Base-by-base conservation (phyloP, 92 coral and sea anemone species). In the Umimayanthus chanpuru region DNA sequence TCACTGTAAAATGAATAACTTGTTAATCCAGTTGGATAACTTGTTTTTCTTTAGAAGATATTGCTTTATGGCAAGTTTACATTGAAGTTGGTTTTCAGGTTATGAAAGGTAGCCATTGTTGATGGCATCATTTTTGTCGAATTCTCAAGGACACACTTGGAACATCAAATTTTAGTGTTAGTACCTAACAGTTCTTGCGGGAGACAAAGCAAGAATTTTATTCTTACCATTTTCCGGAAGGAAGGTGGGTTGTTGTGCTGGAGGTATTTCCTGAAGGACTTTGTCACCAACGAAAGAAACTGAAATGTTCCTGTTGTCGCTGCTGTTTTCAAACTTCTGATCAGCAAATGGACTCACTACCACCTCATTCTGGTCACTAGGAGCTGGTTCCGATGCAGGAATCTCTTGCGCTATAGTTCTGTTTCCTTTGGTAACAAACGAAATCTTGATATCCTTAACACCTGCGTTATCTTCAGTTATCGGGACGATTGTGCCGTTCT, bases 231-330 rank as follows among this genome's bases (percentile, higher is more conserved):
- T 44, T 71, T 83, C 87, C 20, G 87, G 76, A 16, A 83, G 43
- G 78, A 83, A 83, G 44, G 78, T 83, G 12, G 87, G 87, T 28
- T 83, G 64, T 73, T 83, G 87, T 7, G 79, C 66, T 9, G 68
- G 79, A n/a, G 67, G 87, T 11, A 83, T 26, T 50, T 83, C 87
- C 78, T 83, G 36, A 4, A 83, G 77, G 32, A 70, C 21, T 40
- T 83, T 70, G 43, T 70, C 73, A 7, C 94, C 94, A 70, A 91
- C 58, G 76, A 91, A 91, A 0, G 91, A 82, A 21, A 91, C 91
- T 10, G 88, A 88, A 40, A 91, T 85, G 32, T 91, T 88, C 41
- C 88, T 43, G 15, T 80, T 41, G 4, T 70, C 74, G 44, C 28
- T 68, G 16, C 6, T 28, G 79, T 70, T 83, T 7, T 47, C 32